Base-by-base conservation (phyloP, 2,797 vertebrate species). In the Scolopax bukidnonensis region DNA sequence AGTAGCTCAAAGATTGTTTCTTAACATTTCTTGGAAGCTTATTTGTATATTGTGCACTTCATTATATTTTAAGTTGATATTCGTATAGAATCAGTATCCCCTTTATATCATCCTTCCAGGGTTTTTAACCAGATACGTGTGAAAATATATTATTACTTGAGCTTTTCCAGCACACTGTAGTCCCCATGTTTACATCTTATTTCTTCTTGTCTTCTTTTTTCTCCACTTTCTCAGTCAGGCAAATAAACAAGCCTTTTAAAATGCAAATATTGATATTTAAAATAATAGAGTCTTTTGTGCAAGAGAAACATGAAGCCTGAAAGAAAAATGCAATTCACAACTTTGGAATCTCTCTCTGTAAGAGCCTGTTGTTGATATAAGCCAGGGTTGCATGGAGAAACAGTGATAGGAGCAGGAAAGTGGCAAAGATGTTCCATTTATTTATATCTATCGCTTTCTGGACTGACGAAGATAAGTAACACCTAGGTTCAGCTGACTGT, bases 201-300 rank as follows among this genome's bases (percentile, higher is more conserved):
- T 94, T 93, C 40, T 64, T 57, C 43, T 17, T 43, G 20, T 28
- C 30, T 50, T 75, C n/a, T 48, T 75, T 47, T 63, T 68, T 68
- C 68, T 65, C 47, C 5, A 18, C 21, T 77, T 68, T 91, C 51
- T 70, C 12, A 74, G 53, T 47, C 71, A 93, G 48, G 59, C 41
- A 77, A 93, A 96, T 89, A 95, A 89, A 90, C 59, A 93, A 60
- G 27, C 20, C 40, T 82, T 90, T 97, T 79, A 95, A 97, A 97
- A 97, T 97, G 84, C 63, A 97, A 96, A 97, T 95, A 96, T 60
- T 93, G 81, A 59, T 97, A 96, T 96, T 97, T 97, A 91, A 97
- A 96, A 95, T 91, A 95, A 93, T 89, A 33, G 18, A 79, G 28
- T 60, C 33, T 89, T 75, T 92, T 91, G 45, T 75, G 18, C 43